Percentiles rank a stretch among this genome's conserved stretches.
These are phyloP conservation scores for Tillus elongatus DNA, from an alignment of 2,888 invertebrate genomes.

Conservation along the genomic window DNA sequence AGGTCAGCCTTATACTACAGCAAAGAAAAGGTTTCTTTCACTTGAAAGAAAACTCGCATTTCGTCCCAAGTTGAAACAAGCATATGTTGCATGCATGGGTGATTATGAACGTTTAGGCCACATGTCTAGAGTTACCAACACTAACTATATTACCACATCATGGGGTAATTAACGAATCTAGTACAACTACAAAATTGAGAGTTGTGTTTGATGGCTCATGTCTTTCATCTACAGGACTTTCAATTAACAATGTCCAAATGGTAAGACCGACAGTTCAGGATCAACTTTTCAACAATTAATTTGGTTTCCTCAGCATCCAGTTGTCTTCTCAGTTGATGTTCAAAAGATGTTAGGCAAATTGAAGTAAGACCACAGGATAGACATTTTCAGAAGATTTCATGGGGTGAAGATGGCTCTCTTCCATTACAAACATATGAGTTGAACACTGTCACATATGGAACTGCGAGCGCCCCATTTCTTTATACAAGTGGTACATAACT, in stretches of 20 bases:
- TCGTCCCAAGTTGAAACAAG: neutral
- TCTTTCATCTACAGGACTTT: slow-evolving; percentile 15
- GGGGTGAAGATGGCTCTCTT: slow-evolving; percentile 14
- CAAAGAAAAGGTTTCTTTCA: neutral
- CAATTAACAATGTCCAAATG: slow-evolving; percentile 20
- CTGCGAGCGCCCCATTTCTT: slow-evolving; percentile 19
- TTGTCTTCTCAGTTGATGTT: slow-evolving; percentile 18
- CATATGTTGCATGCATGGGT: neutral
- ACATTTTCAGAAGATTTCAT: slow-evolving; percentile 19
- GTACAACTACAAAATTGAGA: neutral
- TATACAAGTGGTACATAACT: slow-evolving; percentile 18
- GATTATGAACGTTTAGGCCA: neutral
- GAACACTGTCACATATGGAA: slow-evolving; percentile 22
- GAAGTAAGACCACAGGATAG: slow-evolving; percentile 15
- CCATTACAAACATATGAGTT: slow-evolving; percentile 14
- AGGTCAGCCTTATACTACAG: neutral
- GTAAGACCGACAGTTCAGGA: slow-evolving; percentile 19
- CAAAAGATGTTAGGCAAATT: slow-evolving; percentile 22
- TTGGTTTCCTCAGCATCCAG: slow-evolving; percentile 17
- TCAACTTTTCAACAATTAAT: slow-evolving; percentile 18
- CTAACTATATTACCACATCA: neutral
- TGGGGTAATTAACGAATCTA: neutral
- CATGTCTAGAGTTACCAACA: neutral
- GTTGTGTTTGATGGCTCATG: too few relatives aligned
- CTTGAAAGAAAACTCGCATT: neutral